Percentiles rank a stretch among this genome's conserved stretches.
Conservation (phyloP, 2,797 vertebrate genomes). For the Neosilurus mollespiculum region DNA sequence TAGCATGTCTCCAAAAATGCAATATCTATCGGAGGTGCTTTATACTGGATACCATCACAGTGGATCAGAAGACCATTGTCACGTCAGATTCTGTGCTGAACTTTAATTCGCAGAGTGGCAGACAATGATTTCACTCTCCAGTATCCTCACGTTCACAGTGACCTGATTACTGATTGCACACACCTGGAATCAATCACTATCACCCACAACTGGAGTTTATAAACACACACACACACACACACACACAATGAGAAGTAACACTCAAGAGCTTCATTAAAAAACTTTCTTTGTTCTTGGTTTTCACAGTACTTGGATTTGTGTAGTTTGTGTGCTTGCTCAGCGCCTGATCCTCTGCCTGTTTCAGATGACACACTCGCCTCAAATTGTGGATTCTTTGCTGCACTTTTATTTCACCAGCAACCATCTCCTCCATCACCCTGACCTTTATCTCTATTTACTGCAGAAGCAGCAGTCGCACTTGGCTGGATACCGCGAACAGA, state of each 20-base stretch:
- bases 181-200: neutral
- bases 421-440: neutral
- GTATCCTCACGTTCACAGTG: neutral
- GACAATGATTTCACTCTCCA: neutral
- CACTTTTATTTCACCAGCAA: neutral
- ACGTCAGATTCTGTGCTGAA: neutral
- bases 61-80: neutral
- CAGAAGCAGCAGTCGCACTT: no score
- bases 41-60: neutral
- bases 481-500: no score
- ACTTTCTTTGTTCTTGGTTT: neutral
- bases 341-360: neutral
- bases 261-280: no score
- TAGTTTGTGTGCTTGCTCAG: neutral
- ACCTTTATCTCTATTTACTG: no score
- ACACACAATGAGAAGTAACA: neutral
- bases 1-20: no score
- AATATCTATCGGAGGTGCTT: neutral
- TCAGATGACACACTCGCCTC: neutral
- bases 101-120: neutral
- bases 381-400: neutral
- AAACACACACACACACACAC: neutral
- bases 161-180: constrained; percentile 2
- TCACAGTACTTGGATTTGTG: neutral
- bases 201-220: neutral